These are phyloP conservation scores for Kradibia gibbosae DNA, from an alignment of 1,140 invertebrate genomes.

Conservation along the genomic window DNA sequence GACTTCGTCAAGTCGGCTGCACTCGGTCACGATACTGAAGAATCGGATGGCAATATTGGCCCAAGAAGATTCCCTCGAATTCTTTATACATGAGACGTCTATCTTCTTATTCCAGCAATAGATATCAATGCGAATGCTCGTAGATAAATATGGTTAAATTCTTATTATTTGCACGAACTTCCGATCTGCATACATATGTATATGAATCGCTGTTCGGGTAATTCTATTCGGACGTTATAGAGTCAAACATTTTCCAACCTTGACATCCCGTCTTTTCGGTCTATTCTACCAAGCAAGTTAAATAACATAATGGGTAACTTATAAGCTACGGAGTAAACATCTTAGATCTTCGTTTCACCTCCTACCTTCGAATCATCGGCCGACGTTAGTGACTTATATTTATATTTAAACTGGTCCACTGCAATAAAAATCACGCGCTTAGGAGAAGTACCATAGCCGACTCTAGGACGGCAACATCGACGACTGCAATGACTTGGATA, in stretches of 20 bases:
- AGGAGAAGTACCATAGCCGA: neutral
- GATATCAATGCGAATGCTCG: slow-evolving; percentile 31
- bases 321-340: slow-evolving; percentile 60
- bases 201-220: neutral
- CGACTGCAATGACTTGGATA: neutral
- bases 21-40: neutral
- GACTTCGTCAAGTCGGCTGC: slow-evolving; percentile 5
- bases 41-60: neutral
- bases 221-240: slow-evolving; percentile 22
- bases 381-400: neutral
- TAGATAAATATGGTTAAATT: slow-evolving; percentile 68
- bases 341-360: slow-evolving; percentile 31
- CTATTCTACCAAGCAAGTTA: slow-evolving; percentile 70
- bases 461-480: neutral
- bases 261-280: slow-evolving; percentile 18
- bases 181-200: slow-evolving; percentile 30
- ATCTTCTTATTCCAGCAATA: slow-evolving; percentile 10
- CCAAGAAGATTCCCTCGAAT: neutral
- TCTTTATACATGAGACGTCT: neutral
- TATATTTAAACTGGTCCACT: slow-evolving; percentile 40
- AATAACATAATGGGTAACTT: slow-evolving; percentile 74
- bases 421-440: slow-evolving; percentile 36
- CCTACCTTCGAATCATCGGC: neutral
- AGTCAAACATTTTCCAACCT: slow-evolving; percentile 35
- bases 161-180: slow-evolving; percentile 64